Conservation (phyloP, 2,113 vertebrate genomes). For the Naja naja region DNA sequence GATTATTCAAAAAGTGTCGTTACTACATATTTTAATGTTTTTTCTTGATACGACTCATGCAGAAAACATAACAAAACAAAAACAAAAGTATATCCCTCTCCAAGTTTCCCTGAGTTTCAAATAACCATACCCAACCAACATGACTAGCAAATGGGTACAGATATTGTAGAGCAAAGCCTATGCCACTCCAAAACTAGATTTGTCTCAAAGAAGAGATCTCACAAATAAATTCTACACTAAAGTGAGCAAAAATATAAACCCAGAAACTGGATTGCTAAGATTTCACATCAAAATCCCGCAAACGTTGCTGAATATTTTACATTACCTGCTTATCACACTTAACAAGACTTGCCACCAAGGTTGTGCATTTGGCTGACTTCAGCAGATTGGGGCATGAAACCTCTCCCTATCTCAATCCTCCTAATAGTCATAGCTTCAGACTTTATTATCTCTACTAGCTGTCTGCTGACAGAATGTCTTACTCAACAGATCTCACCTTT, state of each 20-base stretch:
- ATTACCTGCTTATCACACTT: not conserved
- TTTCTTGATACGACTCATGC: not conserved
- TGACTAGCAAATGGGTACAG: not conserved
- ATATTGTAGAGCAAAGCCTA: not conserved
- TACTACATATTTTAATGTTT: not conserved
- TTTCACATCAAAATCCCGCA: not conserved
- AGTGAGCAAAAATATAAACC: not conserved
- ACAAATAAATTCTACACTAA: not conserved
- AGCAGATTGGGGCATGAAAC: not conserved
- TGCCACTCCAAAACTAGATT: not conserved
- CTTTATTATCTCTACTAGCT: constrained; percentile 9
- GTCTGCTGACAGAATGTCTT: not conserved
- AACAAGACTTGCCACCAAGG: constrained; percentile 4
- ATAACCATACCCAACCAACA: not conserved
- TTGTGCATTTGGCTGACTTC: not conserved
- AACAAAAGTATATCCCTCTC: not conserved
- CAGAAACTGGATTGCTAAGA: not conserved
- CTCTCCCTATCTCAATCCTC: constrained; percentile 8
- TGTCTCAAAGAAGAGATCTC: not conserved
- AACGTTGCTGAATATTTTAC: not conserved
- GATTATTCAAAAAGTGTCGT: not conserved
- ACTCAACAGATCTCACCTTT: constrained; percentile 9
- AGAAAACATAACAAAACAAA: not conserved
- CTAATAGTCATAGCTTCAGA: not conserved
- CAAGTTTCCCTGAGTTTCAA: not conserved